A percentile compares a stretch with the other conserved stretches of the same genome.
These are phyloP conservation scores for Lagothrix lagotricha DNA, from an alignment of 2,797 vertebrate genomes.

Conservation along the genomic window DNA sequence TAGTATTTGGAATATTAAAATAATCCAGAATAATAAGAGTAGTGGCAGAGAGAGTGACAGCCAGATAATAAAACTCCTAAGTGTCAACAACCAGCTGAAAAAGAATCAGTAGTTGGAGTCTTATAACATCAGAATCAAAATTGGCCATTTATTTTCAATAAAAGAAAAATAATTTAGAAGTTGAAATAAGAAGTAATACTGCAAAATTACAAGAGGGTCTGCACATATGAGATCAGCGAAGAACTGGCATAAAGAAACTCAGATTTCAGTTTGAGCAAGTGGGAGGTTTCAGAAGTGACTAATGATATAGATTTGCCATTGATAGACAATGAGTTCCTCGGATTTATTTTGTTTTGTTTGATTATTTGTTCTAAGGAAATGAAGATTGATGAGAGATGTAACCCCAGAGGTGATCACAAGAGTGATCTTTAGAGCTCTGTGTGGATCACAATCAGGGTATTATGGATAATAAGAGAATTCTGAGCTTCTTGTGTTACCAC, in stretches of 20 bases:
- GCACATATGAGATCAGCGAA: not conserved
- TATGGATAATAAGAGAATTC: not conserved
- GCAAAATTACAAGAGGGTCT: not conserved
- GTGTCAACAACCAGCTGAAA: not conserved
- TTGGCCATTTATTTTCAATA: not conserved
- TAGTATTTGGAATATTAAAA: not conserved
- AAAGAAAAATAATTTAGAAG: not conserved
- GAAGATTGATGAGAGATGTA: not conserved
- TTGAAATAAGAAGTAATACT: not conserved
- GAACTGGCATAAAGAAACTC: too few species aligned
- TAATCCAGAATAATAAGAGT: not conserved
- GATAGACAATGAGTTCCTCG: not conserved
- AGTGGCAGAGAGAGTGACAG: not conserved
- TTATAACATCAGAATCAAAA: not conserved
- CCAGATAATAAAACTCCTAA: not conserved
- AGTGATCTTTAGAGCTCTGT: not conserved
- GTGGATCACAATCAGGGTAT: not conserved
- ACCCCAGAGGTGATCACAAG: not conserved
- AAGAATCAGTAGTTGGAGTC: not conserved
- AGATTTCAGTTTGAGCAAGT: not conserved
- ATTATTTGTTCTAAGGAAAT: not conserved
- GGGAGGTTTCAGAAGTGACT: not conserved
- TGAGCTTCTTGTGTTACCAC: not conserved
- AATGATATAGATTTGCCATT: not conserved
- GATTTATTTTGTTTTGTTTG: not conserved